Evolutionary conservation across 2,797 vertebrate species (phyloP).

Genomic region (Onychomys leucogaster): DNA sequence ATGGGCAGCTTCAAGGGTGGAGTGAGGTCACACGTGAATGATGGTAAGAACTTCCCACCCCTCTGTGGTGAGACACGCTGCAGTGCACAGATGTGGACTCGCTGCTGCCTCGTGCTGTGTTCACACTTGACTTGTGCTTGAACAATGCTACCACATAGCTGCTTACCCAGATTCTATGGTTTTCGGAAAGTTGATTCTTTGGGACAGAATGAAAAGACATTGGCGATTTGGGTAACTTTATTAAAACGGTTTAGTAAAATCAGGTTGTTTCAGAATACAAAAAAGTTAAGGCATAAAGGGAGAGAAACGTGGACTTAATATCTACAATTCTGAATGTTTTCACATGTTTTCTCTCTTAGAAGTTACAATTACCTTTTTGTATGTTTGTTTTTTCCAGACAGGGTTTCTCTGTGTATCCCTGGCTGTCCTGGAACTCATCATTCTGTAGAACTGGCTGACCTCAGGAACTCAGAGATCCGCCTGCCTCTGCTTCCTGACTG

Average conservation of each 20-base stretch:
- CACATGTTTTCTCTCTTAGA: neutral
- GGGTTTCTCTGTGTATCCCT: neutral
- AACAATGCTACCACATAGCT: conserved; percentile 50
- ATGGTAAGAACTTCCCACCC: neutral
- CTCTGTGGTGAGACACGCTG: neutral
- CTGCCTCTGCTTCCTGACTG: neutral
- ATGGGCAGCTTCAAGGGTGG: neutral
- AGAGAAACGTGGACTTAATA: conserved; percentile 19
- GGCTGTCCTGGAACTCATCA: neutral
- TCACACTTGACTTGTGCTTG: neutral
- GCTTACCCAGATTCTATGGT: conserved; percentile 89
- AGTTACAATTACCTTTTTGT: neutral
- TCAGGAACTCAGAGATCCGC: neutral
- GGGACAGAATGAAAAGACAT: conserved; percentile 89
- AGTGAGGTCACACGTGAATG: neutral
- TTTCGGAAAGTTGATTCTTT: conserved; percentile 88
- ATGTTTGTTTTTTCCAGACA: neutral
- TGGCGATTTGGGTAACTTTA: conserved; percentile 88
- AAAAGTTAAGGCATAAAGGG: neutral
- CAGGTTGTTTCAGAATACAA: conserved; percentile 48
- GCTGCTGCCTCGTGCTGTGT: neutral
- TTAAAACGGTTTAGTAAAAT: conserved; percentile 85
- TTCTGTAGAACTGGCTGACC: neutral
- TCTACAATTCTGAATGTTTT: conserved; percentile 32
- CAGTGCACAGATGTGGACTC: neutral